A percentile compares a stretch with the other conserved stretches of the same genome.
phyloP scores from a whole-genome alignment of 2,888 invertebrate genomes.

The Polietes domitor region DNA sequence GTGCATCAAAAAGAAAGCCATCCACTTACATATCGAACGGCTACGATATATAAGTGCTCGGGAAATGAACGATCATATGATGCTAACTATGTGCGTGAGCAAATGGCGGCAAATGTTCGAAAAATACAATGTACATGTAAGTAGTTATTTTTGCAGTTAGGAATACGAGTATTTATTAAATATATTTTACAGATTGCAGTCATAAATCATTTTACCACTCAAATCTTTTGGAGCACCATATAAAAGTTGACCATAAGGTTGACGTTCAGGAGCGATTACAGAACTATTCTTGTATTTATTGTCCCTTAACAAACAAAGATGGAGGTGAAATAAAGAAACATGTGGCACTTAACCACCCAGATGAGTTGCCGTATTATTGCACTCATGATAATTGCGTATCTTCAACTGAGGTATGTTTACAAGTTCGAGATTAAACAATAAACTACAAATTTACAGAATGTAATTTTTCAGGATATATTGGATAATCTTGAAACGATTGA shows the following conservation, averaged over 20 bases:
- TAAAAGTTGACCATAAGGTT: slow-evolving; percentile 2
- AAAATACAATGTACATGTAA: slow-evolving; percentile 61
- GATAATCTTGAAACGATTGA: slow-evolving; percentile 7
- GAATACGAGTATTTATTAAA: background rate
- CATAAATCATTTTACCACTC: slow-evolving; percentile 39
- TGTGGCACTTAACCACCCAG: slow-evolving; percentile 65
- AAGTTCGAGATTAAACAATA: background rate
- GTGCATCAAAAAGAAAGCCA: slow-evolving; percentile 62
- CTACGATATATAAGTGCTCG: slow-evolving; percentile 60
- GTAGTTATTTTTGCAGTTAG: slow-evolving; percentile 14
- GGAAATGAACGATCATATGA: background rate
- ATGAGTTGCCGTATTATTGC: slow-evolving; percentile 59
- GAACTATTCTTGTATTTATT: slow-evolving; percentile 68
- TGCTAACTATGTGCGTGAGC: slow-evolving; percentile 14
- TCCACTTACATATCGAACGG: background rate
- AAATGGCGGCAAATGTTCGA: slow-evolving; percentile 49
- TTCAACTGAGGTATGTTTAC: slow-evolving; percentile 48
- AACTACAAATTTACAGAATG: background rate
- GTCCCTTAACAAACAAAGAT: slow-evolving; percentile 34
- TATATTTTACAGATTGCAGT: slow-evolving; percentile 59
- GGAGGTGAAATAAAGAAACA: slow-evolving; percentile 55
- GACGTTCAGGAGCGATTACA: background rate
- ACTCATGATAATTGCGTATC: slow-evolving; percentile 49
- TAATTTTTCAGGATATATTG: slow-evolving; percentile 42
- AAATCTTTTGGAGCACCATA: slow-evolving; percentile 25